phyloP scores from a whole-genome alignment of 2,888 invertebrate species.

The Orthonevra nobilis region DNA sequence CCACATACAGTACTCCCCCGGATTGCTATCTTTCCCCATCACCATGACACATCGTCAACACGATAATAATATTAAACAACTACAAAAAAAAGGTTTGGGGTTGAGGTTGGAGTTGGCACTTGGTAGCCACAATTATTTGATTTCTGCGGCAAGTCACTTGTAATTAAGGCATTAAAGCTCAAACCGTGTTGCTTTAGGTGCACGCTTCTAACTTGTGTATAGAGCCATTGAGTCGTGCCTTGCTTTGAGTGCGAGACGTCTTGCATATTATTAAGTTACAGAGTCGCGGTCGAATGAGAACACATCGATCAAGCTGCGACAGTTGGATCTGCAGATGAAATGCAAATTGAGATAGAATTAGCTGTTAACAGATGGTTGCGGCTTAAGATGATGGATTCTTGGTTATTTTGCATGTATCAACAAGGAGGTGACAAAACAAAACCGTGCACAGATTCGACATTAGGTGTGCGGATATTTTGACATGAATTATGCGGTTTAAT shows the following conservation, averaged over 20 bases:
- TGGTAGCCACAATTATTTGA: conserved; percentile 53
- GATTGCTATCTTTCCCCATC: neutral
- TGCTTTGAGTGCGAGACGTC: conserved; percentile 36
- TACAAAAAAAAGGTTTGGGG: no score
- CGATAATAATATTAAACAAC: no score
- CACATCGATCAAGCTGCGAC: conserved; percentile 54
- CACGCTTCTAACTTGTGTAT: conserved; percentile 17
- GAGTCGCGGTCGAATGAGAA: conserved; percentile 28
- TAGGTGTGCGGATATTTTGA: conserved; percentile 61
- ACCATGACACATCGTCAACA: conserved; percentile 24
- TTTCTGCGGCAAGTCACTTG: conserved; percentile 46
- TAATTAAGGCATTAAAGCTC: conserved; percentile 15
- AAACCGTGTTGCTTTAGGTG: neutral
- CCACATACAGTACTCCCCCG: neutral
- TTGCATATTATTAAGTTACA: conserved; percentile 26
- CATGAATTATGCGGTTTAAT: conserved; percentile 57
- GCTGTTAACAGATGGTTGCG: conserved; percentile 56
- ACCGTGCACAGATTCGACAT: conserved; percentile 57
- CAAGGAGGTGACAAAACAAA: conserved; percentile 48
- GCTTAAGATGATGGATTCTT: conserved; percentile 43
- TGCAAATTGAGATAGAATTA: conserved; percentile 38
- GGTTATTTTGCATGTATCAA: conserved; percentile 9
- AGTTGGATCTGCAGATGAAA: conserved; percentile 30
- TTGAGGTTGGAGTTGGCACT: no score
- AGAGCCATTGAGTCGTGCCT: conserved; percentile 39